These are phyloP conservation scores for Napeogenes inachia DNA, from an alignment of 2,888 invertebrate species.

Conservation along the genomic window DNA sequence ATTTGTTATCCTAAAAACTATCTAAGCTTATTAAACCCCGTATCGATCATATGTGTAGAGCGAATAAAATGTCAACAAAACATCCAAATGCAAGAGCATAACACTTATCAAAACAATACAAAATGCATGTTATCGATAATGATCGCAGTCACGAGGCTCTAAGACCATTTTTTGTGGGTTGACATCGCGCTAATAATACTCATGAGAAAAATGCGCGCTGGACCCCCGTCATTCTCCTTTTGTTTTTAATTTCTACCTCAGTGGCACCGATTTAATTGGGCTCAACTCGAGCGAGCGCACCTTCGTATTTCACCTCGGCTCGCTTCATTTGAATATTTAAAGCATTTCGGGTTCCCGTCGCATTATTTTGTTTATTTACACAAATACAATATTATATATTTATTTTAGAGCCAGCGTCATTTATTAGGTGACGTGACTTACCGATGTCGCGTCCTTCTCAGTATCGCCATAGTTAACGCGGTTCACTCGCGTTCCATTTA, in stretches of 20 bases:
- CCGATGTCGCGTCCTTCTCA: slow-evolving; percentile 75
- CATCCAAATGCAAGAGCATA: slow-evolving; percentile 54
- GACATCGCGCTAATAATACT: slow-evolving; percentile 78
- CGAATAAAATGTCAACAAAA: slow-evolving; percentile 66
- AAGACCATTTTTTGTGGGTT: slow-evolving; percentile 73
- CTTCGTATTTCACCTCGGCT: slow-evolving; percentile 76
- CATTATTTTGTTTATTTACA: slow-evolving; percentile 76
- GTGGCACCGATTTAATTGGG: slow-evolving; percentile 78
- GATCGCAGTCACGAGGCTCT: slow-evolving; percentile 69
- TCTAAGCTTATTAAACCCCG: slow-evolving; percentile 25
- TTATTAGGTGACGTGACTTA: slow-evolving; percentile 77
- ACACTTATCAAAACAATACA: slow-evolving; percentile 76
- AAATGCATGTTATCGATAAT: slow-evolving; percentile 73
- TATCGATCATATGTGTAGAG: slow-evolving; percentile 64
- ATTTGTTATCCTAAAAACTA: slow-evolving; percentile 19
- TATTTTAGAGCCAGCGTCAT: slow-evolving; percentile 71
- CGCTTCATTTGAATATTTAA: slow-evolving; percentile 78
- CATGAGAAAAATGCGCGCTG: slow-evolving; percentile 75
- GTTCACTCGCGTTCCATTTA: slow-evolving; percentile 74
- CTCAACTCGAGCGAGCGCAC: slow-evolving; percentile 74
- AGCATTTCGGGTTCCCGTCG: slow-evolving; percentile 71
- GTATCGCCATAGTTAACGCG: slow-evolving; percentile 77
- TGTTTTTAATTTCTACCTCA: slow-evolving; percentile 79
- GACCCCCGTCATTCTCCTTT: slow-evolving; percentile 74
- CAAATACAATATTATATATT: slow-evolving; percentile 72